These are phyloP conservation scores for Pterophyllum scalare DNA, from an alignment of 2,113 vertebrate genomes.

Conservation along the genomic window DNA sequence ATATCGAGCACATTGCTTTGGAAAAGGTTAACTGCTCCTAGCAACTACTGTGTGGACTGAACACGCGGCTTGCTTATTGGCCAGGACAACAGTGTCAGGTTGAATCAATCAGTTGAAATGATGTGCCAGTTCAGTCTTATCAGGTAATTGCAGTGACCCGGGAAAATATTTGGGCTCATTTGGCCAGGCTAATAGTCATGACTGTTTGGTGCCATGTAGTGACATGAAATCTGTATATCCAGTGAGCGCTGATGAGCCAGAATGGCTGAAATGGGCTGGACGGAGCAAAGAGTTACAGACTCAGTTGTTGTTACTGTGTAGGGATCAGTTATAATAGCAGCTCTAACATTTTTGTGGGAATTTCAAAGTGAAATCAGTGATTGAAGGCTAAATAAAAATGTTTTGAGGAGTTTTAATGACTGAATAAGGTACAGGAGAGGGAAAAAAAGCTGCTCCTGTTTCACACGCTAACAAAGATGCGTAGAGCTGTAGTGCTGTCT, in stretches of 20 bases:
- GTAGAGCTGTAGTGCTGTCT: slow-evolving; percentile 21
- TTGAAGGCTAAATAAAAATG: not conserved
- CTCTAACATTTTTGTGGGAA: not conserved
- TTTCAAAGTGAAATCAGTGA: not conserved
- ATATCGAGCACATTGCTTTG: not conserved
- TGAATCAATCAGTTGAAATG: not conserved
- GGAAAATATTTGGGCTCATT: not conserved
- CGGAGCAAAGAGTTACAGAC: not conserved
- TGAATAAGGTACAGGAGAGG: not conserved
- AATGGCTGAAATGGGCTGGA: not conserved
- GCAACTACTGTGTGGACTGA: not conserved
- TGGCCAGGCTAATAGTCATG: not conserved
- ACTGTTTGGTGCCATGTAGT: not conserved
- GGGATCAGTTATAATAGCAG: not conserved
- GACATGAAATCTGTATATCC: not conserved
- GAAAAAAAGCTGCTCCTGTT: not conserved
- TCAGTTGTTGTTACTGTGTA: not conserved
- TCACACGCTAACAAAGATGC: not conserved
- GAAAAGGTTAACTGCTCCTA: not conserved
- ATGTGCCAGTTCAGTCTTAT: not conserved
- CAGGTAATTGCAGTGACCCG: not conserved
- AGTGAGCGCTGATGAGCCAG: not conserved
- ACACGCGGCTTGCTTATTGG: not conserved
- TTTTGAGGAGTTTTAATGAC: not conserved
- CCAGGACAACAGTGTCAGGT: not conserved